Evolutionary conservation across 2,113 vertebrate species (phyloP).

Genomic region (Aegotheles bennettii): DNA sequence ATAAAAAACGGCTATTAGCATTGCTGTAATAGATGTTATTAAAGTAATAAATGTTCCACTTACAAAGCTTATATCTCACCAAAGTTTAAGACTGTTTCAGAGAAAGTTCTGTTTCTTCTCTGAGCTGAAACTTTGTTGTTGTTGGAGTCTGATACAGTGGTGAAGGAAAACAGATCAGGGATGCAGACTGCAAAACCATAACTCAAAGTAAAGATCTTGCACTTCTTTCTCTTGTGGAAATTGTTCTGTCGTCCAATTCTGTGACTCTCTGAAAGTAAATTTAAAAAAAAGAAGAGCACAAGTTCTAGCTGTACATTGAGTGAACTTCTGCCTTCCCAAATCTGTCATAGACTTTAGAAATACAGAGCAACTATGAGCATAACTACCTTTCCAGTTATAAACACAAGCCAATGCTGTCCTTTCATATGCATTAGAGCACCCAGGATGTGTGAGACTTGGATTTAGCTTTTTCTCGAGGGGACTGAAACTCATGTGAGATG

Average conservation of each 20-base stretch:
- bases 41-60: slow-evolving; percentile 4
- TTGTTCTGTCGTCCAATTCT: background rate
- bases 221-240: background rate
- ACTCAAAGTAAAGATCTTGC: background rate
- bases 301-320: background rate
- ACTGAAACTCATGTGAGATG: background rate
- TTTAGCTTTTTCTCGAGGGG: background rate
- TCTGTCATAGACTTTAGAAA: background rate
- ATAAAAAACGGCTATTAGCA: background rate
- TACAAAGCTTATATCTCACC: background rate
- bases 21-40: background rate
- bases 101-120: background rate
- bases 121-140: background rate
- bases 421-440: background rate
- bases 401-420: background rate
- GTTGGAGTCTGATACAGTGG: background rate
- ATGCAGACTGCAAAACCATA: background rate
- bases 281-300: background rate
- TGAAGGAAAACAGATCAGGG: background rate
- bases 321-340: background rate
- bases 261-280: background rate
- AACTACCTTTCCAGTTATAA: background rate
- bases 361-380: background rate
- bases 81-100: background rate
- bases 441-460: background rate